Percentiles rank a stretch among this genome's conserved stretches.
phyloP scores from a whole-genome alignment of 2,888 invertebrate species.

The Drosophila mimetica region DNA sequence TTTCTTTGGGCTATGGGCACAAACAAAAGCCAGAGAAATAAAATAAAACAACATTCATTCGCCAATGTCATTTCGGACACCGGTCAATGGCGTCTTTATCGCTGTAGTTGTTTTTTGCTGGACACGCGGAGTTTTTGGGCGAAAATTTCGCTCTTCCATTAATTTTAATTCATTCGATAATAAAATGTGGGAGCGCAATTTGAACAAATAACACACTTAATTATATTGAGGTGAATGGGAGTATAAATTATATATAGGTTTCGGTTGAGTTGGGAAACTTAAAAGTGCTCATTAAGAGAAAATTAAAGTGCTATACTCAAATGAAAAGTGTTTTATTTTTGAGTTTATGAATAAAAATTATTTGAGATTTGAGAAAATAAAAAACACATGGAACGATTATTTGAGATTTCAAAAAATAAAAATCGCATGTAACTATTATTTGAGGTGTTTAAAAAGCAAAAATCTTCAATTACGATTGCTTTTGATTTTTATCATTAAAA shows the following conservation, averaged over 20 bases:
- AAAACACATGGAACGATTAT: too few species aligned
- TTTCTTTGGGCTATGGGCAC: conserved; percentile 66
- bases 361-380: too few species aligned
- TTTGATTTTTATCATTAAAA: too few species aligned
- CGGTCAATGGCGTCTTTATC: conserved; percentile 66
- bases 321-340: too few species aligned
- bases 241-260: neutral
- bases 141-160: conserved; percentile 16
- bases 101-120: neutral
- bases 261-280: neutral
- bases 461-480: too few species aligned
- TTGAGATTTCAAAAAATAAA: too few species aligned
- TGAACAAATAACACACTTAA: conserved; percentile 6
- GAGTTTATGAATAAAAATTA: too few species aligned
- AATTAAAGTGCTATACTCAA: too few species aligned
- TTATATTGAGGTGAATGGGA: conserved; percentile 11
- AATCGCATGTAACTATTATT: too few species aligned
- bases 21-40: conserved; percentile 27
- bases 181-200: neutral
- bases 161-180: conserved; percentile 23
- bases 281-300: neutral
- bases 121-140: conserved; percentile 14
- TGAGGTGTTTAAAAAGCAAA: too few species aligned
- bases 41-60: conserved; percentile 44
- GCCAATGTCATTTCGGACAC: conserved; percentile 72